A percentile compares a stretch with the other conserved stretches of the same genome.
These are phyloP conservation scores for Emesis russula DNA, from an alignment of 2,888 invertebrate species.

Conservation along the genomic window DNA sequence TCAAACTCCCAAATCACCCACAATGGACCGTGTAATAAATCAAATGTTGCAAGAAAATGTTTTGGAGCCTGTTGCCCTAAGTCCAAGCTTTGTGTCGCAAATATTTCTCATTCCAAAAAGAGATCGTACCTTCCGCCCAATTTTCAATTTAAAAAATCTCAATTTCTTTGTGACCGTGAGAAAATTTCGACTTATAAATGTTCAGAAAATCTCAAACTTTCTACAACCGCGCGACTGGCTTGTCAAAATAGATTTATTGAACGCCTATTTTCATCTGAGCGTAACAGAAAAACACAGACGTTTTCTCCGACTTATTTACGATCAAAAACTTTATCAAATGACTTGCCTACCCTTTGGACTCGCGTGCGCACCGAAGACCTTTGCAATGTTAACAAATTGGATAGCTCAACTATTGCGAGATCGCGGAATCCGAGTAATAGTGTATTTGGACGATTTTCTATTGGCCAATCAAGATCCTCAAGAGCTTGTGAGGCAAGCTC, in stretches of 20 bases:
- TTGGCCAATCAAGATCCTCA: background rate
- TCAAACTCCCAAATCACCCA: slow-evolving; percentile 28
- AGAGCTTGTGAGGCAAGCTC: background rate
- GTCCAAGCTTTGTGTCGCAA: slow-evolving; percentile 52
- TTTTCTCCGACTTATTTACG: slow-evolving; percentile 59
- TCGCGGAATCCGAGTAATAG: slow-evolving; percentile 11
- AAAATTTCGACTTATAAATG: slow-evolving; percentile 61
- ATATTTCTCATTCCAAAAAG: slow-evolving; percentile 52
- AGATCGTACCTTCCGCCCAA: slow-evolving; percentile 45
- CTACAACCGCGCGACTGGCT: slow-evolving; percentile 69
- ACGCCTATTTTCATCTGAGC: slow-evolving; percentile 70
- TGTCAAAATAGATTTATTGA: slow-evolving; percentile 64
- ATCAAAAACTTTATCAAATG: background rate
- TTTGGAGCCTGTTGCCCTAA: slow-evolving; percentile 37
- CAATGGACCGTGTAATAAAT: slow-evolving; percentile 45
- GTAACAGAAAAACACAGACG: slow-evolving; percentile 46
- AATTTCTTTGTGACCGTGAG: slow-evolving; percentile 55
- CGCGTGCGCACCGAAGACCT: slow-evolving; percentile 10
- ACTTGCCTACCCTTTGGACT: slow-evolving; percentile 34
- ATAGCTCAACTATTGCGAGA: slow-evolving; percentile 5
- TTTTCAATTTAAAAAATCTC: slow-evolving; percentile 66
- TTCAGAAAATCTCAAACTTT: slow-evolving; percentile 48
- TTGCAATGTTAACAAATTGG: slow-evolving; percentile 32
- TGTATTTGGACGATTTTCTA: slow-evolving; percentile 28
- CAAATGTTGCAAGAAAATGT: slow-evolving; percentile 37